Percentiles rank a stretch among this genome's conserved stretches.
Conservation (phyloP, 2,797 vertebrate genomes). For the Lagocephalus sceleratus region DNA sequence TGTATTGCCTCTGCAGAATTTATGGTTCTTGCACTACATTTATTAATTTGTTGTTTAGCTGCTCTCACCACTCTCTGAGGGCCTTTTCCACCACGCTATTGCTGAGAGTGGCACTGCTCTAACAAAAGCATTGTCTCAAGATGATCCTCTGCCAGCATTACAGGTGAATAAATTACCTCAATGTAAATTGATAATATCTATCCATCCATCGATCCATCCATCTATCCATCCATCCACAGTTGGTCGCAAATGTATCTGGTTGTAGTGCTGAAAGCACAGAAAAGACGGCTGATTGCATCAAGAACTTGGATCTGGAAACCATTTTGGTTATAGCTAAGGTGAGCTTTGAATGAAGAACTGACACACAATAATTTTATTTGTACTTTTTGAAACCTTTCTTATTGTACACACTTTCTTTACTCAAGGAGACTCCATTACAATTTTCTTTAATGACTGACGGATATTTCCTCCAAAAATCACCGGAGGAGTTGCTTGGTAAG, state of each 20-base stretch:
- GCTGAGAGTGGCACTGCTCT: conserved; percentile 76
- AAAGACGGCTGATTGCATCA: conserved; percentile 65
- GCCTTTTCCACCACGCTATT: conserved; percentile 71
- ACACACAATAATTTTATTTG: not conserved
- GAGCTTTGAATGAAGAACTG: conserved; percentile 3
- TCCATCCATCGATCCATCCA: too few relatives aligned
- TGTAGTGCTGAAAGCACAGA: conserved; percentile 68
- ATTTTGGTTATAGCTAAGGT: conserved; percentile 46
- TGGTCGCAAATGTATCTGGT: conserved; percentile 56
- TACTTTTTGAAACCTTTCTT: not conserved
- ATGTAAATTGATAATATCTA: too few relatives aligned
- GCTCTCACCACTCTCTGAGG: conserved; percentile 71
- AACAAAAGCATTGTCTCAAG: not conserved
- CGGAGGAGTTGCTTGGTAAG: conserved; percentile 45
- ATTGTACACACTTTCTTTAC: not conserved
- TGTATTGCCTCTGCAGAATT: not conserved
- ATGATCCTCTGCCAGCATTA: conserved; percentile 32
- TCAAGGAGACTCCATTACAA: conserved; percentile 23
- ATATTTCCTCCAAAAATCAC: conserved; percentile 57
- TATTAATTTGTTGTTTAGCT: conserved; percentile 45
- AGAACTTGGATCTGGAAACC: conserved; percentile 42
- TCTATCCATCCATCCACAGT: conserved; percentile 35
- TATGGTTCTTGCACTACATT: not conserved
- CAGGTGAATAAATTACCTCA: conserved; percentile 47
- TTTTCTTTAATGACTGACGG: conserved; percentile 50